Base-by-base conservation (phyloP, 2,888 invertebrate species). In the Capitulum mitella region DNA sequence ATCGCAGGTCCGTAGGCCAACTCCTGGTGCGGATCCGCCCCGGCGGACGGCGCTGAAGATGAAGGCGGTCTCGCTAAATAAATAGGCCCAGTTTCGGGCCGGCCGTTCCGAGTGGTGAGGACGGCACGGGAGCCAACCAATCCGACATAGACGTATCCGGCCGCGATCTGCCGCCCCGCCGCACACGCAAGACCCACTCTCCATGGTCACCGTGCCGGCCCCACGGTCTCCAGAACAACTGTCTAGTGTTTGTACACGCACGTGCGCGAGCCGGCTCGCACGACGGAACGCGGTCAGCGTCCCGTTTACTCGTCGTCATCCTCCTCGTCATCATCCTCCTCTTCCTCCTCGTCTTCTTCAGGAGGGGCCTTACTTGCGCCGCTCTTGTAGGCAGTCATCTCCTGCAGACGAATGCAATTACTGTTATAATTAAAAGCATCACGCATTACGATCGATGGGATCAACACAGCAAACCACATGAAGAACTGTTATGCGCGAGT, bases 21-120 rank as follows among this genome's bases (percentile, higher is more conserved):
- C n/a, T n/a, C n/a, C 6, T 12, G 43, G 43, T 43, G 43, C 43
- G 12, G 54, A n/a, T 10, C 22, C 54, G 54, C 54, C n/a, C n/a
- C n/a, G 54, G n/a, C 54, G 54, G 54, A 54, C 54, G 54, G 54
- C 54, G 54, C 54, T n/a, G n/a, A n/a, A 54, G 54, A 54, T 54
- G 54, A 54, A 54, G 54, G 54, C 54, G 54, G 54, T n/a, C 54
- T 54, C 54, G 54, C n/a, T 54, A 54, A 54, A 54, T 54, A 54
- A 54, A 54, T 54, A 54, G 54, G 54, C 54, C 54, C 54, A n/a
- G n/a, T n/a, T 10, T 5, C 5, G n/a, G 54, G n/a, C 51, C 51
- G 19, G 51, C 54, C 54, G 54, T 54, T 54, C 54, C 54, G 54
- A n/a, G 54, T 54, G 54, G 54, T 51, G n/a, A 16, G 54, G 54